phyloP scores from a whole-genome alignment of 2,113 vertebrate genomes.

The Nycticebus coucang region DNA sequence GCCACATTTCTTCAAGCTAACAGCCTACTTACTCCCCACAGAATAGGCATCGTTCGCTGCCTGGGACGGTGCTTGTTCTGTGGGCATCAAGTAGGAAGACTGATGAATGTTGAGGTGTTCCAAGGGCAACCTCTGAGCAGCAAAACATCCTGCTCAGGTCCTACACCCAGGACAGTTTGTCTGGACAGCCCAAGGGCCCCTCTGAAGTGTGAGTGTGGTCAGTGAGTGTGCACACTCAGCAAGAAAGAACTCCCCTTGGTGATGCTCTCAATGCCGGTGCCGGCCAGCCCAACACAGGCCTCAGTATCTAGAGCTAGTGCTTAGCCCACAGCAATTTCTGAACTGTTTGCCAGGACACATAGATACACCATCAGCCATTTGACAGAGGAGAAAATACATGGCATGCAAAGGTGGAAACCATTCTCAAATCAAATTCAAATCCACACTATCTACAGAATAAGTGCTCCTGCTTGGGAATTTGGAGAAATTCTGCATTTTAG shows the following conservation, averaged over 20 bases:
- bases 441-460: background rate
- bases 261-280: background rate
- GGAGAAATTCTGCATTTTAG: background rate
- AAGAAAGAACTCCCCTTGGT: background rate
- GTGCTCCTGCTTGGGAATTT: background rate
- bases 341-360: background rate
- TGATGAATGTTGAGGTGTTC: background rate
- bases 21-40: background rate
- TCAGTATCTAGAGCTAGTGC: background rate
- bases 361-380: background rate
- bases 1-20: background rate
- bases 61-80: background rate
- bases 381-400: background rate
- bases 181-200: background rate
- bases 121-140: background rate
- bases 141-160: background rate
- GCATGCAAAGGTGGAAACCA: background rate
- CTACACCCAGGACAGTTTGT: background rate
- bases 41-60: background rate
- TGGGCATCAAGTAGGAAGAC: background rate
- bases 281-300: background rate
- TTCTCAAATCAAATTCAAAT: background rate
- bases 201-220: background rate
- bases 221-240: background rate
- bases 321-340: background rate